A percentile compares a stretch with the other conserved stretches of the same genome.
Conservation (phyloP, 2,888 invertebrate species). For the Leucania comma region DNA sequence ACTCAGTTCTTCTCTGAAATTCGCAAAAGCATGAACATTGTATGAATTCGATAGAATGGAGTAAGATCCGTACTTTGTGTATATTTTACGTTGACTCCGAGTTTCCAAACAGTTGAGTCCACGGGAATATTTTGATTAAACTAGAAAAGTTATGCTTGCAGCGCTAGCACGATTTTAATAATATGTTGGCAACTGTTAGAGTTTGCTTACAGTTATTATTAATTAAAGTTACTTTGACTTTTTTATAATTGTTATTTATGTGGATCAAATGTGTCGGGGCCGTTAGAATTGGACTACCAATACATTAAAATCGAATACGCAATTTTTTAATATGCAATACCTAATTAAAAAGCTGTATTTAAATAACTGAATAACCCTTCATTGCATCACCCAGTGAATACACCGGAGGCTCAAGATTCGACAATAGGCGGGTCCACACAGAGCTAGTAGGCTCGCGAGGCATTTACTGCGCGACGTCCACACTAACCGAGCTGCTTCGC, state of each 20-base stretch:
- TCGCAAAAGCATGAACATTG: slow-evolving; percentile 46
- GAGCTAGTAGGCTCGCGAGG: too few relatives aligned
- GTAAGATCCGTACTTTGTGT: slow-evolving; percentile 33
- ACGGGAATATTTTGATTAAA: slow-evolving; percentile 54
- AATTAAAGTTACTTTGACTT: background rate
- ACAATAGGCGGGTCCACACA: too few relatives aligned
- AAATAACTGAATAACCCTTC: too few relatives aligned
- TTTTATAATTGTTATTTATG: too few relatives aligned
- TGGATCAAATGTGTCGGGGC: too few relatives aligned
- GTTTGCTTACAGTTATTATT: background rate
- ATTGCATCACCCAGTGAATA: too few relatives aligned
- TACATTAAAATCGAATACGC: too few relatives aligned
- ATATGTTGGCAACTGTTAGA: slow-evolving; percentile 13
- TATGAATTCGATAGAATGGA: slow-evolving; percentile 47
- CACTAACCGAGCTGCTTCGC: too few relatives aligned
- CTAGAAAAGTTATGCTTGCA: slow-evolving; percentile 29
- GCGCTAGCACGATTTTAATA: slow-evolving; percentile 16
- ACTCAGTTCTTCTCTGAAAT: slow-evolving; percentile 49
- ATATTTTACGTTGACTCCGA: slow-evolving; percentile 36
- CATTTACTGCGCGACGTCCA: too few relatives aligned
- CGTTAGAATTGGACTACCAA: too few relatives aligned
- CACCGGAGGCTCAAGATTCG: too few relatives aligned
- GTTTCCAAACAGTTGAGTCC: slow-evolving; percentile 50
- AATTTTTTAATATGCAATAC: background rate
- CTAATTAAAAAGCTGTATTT: too few relatives aligned